These are phyloP conservation scores for Heliconius ismenius DNA, from an alignment of 2,888 invertebrate genomes.

Conservation along the genomic window DNA sequence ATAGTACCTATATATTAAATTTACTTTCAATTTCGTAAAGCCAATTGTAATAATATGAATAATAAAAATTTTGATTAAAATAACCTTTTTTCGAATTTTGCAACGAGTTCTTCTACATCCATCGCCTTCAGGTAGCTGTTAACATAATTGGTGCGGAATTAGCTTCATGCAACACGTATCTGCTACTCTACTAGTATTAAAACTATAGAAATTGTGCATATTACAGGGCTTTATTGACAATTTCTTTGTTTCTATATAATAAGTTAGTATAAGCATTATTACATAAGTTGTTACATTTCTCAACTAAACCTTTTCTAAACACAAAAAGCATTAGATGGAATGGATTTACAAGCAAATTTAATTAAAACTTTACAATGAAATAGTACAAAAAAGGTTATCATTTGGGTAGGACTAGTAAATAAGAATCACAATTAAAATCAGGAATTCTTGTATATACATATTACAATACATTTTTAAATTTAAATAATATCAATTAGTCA, in stretches of 20 bases:
- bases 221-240: neutral
- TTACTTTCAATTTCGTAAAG: neutral
- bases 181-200: conserved; percentile 16
- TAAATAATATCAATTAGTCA: neutral
- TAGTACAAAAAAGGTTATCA: neutral
- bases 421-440: neutral
- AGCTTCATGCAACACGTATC: conserved; percentile 43
- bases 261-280: conserved; percentile 5
- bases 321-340: conserved; percentile 7
- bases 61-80: conserved; percentile 28
- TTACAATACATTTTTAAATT: neutral
- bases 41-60: neutral
- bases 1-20: too few species aligned
- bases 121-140: conserved; percentile 40
- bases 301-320: neutral
- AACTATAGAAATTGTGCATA: conserved; percentile 18
- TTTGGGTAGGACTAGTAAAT: neutral
- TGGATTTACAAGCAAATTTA: neutral
- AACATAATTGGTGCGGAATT: conserved; percentile 45
- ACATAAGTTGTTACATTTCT: conserved; percentile 5
- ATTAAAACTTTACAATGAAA: conserved; percentile 3
- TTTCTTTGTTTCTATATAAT: conserved; percentile 6
- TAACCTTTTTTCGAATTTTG: conserved; percentile 41
- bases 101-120: conserved; percentile 32
- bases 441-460: neutral